Evolutionary conservation across 2,113 vertebrate genomes (phyloP).

Genomic region (Xenopus tropicalis): DNA sequence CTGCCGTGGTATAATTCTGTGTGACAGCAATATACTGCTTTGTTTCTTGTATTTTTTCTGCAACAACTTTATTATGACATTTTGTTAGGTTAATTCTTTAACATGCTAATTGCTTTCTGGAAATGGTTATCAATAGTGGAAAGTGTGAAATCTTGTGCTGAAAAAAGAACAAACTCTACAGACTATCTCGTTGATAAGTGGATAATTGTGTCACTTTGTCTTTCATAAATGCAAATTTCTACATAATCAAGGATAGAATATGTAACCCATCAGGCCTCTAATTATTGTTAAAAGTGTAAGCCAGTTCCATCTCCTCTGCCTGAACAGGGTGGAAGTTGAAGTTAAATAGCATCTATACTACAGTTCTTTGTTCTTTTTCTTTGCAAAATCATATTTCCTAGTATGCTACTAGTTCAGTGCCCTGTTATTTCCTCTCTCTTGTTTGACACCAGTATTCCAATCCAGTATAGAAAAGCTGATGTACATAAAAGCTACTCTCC

Average conservation of each 20-base stretch:
- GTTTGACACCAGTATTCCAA: no score
- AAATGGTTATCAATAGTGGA: not conserved
- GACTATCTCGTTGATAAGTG: not conserved
- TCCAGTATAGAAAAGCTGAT: no score
- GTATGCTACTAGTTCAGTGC: no score
- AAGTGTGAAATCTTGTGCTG: not conserved
- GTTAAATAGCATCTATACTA: no score
- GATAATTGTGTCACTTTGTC: constrained; percentile 3
- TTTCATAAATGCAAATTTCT: not conserved
- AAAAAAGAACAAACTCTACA: not conserved
- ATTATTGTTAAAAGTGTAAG: not conserved
- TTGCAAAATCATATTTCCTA: no score
- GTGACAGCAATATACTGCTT: constrained; percentile 31
- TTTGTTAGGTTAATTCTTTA: not conserved
- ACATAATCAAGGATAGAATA: not conserved
- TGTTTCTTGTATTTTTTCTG: not conserved
- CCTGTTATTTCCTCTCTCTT: no score
- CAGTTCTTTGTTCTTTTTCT: no score
- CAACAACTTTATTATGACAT: constrained; percentile 7
- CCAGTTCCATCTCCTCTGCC: no score
- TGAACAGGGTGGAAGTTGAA: no score
- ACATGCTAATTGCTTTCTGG: not conserved
- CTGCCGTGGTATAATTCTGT: constrained; percentile 43
- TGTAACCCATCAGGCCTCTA: not conserved
- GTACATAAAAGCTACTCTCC: no score